These are phyloP conservation scores for Cirrhinus mrigala DNA, from an alignment of 2,797 vertebrate species.

Conservation along the genomic window DNA sequence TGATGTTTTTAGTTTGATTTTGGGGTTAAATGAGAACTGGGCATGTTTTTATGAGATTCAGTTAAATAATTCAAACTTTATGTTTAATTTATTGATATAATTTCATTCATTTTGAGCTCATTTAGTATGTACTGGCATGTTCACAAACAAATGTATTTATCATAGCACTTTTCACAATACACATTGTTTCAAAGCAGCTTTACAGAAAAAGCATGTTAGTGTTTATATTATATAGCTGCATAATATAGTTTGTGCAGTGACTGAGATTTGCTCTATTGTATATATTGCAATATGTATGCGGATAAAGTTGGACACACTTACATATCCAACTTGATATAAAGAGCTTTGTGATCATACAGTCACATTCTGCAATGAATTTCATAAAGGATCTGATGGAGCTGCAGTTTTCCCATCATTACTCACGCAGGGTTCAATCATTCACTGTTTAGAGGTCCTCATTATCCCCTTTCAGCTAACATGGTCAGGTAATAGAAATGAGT, in stretches of 20 bases:
- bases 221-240: not conserved
- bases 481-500: conserved; percentile 48
- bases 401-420: conserved; percentile 14
- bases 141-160: no score
- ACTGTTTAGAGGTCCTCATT: not conserved
- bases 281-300: not conserved
- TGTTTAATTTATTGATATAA: not conserved
- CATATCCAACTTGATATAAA: not conserved
- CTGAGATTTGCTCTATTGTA: not conserved
- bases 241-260: no score
- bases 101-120: not conserved
- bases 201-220: not conserved
- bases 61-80: not conserved
- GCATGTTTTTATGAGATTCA: not conserved
- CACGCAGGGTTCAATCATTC: not conserved
- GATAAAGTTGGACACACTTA: no score
- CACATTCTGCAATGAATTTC: not conserved
- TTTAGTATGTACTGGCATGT: not conserved
- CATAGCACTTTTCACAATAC: no score
- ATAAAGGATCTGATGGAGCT: not conserved
- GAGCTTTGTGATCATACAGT: not conserved
- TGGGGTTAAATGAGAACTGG: not conserved
- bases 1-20: no score
- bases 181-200: not conserved
- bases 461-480: not conserved